Percentiles rank a stretch among this genome's conserved stretches.
Conservation (phyloP, 2,888 invertebrate species). For the Emmelina monodactyla region DNA sequence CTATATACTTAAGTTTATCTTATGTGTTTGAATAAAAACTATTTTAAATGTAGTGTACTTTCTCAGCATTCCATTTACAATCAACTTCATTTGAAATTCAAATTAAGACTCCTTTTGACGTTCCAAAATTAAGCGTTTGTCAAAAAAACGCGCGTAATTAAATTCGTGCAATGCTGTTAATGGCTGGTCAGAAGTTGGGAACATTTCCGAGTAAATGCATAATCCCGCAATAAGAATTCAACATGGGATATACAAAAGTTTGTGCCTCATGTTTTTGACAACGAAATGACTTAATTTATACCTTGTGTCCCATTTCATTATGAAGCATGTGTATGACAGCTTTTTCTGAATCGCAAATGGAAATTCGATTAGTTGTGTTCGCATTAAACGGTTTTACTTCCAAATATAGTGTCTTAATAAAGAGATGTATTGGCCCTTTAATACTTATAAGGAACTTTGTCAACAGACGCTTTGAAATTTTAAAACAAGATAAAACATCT, state of each 20-base stretch:
- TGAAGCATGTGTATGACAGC: background rate
- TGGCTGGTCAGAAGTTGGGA: background rate
- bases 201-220: background rate
- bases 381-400: too few relatives aligned
- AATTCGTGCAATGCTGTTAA: background rate
- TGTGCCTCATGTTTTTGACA: background rate
- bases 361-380: constrained; percentile 1
- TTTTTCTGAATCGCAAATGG: background rate
- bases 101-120: background rate
- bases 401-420: too few relatives aligned
- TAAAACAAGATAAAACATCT: too few relatives aligned
- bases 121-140: background rate
- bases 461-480: too few relatives aligned
- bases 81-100: background rate
- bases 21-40: too few relatives aligned
- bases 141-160: background rate
- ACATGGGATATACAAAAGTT: background rate
- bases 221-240: background rate
- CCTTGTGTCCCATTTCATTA: background rate
- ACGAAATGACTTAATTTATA: background rate
- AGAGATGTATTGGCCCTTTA: too few relatives aligned
- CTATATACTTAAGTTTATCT: too few relatives aligned
- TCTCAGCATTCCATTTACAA: too few relatives aligned
- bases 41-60: too few relatives aligned
- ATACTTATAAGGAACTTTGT: too few relatives aligned